Base-by-base conservation (phyloP, 2,113 vertebrate genomes). In the Scopus umbretta region DNA sequence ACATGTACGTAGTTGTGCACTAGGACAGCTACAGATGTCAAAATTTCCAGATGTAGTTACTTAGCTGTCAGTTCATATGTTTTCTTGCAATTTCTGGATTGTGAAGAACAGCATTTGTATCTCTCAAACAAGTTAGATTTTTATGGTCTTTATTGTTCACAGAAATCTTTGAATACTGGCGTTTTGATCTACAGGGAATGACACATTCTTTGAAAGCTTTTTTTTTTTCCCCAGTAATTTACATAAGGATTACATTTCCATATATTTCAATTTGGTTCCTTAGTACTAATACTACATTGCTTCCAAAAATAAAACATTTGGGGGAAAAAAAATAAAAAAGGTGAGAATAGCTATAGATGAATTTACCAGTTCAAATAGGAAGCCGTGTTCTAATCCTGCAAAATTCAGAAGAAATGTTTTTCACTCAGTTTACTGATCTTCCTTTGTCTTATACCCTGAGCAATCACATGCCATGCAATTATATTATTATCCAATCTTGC, bases 281-380 rank as follows among this genome's bases (percentile, higher is more conserved):
- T 67, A 78, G 20, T 61, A 45, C 8, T 86, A 67, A 32, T 30
- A 45, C 4, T 42, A 16, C 29, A 50, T 50, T 61, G 8, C 13
- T 56, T 61, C 23, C 16, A 63, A 91, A 85, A 67, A 34, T 6
- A 66, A 82, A 90, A 50, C 20, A 40, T 15, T 34, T 59, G 2
- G 3, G 11, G 5, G n/a, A n/a, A 0, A 5, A 67, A 61, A 82
- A 81, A 40, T 7, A 10, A 14, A 49, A 40, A 34, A 21, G 5
- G 7, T 61, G 38, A 59, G 30, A 70, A 29, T n/a, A 68, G 8
- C 16, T 65, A 22, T 3, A 66, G 32, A 18, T 10, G 0, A 53
- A 67, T 81, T 78, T 67, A 78, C 16, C 17, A 36, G 13, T 76
- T 71, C 27, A 71, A 62, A 55, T 15, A 85, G 32, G 43, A 91